These are phyloP conservation scores for Gasteruption jaculator DNA, from an alignment of 2,888 invertebrate species.

Conservation along the genomic window DNA sequence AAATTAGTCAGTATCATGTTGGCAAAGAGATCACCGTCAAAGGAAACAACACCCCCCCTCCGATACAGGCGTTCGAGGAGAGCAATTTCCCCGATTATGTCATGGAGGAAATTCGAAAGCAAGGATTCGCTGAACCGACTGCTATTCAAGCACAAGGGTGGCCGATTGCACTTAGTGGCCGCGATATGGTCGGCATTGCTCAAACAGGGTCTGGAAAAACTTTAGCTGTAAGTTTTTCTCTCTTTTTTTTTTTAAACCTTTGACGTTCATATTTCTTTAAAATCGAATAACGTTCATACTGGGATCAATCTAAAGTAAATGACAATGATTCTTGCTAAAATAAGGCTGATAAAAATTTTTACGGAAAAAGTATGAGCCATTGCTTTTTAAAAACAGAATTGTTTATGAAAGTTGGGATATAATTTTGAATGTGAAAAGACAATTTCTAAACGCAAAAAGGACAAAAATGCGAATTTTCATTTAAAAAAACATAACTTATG, in stretches of 20 bases:
- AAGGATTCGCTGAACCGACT: constrained; percentile 82
- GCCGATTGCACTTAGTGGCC: constrained; percentile 90
- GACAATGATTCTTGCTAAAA: too few relatives aligned
- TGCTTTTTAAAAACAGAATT: too few relatives aligned
- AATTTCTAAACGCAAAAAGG: too few relatives aligned
- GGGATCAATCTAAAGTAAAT: too few relatives aligned
- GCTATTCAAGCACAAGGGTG: constrained; percentile 94
- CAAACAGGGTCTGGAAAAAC: constrained; percentile 92
- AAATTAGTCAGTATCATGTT: constrained; percentile 71
- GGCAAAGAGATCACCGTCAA: constrained; percentile 85
- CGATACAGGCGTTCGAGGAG: constrained; percentile 87
- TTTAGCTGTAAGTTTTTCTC: constrained; percentile 59
- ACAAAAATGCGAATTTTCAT: too few relatives aligned
- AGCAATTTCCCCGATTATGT: constrained; percentile 85
- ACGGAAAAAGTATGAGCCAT: too few relatives aligned
- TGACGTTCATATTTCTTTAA: neutral
- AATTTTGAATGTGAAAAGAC: too few relatives aligned
- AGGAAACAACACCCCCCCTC: constrained; percentile 82
- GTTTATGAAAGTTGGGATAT: too few relatives aligned
- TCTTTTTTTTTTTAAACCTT: constrained; percentile 4
- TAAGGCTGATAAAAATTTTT: too few relatives aligned
- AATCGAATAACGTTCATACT: constrained; percentile 1
- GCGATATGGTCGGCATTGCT: constrained; percentile 91
- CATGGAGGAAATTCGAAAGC: constrained; percentile 73
- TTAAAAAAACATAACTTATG: too few relatives aligned